Base-by-base conservation (phyloP, 2,113 vertebrate species). In the Pantherophis guttatus region DNA sequence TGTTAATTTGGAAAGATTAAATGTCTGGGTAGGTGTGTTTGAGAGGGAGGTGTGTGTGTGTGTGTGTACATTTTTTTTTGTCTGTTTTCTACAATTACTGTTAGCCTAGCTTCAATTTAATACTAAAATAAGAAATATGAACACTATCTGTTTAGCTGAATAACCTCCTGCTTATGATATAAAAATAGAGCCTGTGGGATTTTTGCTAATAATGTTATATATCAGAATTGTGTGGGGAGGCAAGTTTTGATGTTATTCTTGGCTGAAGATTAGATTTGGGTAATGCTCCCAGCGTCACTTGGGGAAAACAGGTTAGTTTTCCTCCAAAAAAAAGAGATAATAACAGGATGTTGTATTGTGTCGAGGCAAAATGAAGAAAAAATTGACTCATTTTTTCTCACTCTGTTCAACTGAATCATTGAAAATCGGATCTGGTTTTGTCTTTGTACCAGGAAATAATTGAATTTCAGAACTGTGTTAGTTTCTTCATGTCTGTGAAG, bases 331-430 rank as follows among this genome's bases (percentile, higher is more conserved):
- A 8, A 8, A 19, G 3, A 33, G n/a, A 39, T n/a, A 39, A 90
- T 50, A 88, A 93, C 52, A 0, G 88, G 92, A 58, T 48, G 52
- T 91, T 86, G 15, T 0, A 0, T 90, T 86, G 93, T 93, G 13
- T 93, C 95, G 87, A 59, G 26, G n/a, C 90, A 94, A 88, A 91
- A 87, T 86, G 95, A 92, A 86, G 48, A 93, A 39, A n/a, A 93
- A 90, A 8, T 54, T 65, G 89, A 53, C 33, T 55, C 39, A 57
- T 26, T 26, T 0, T 94, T 57, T 88, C 4, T 15, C 94, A 44
- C 12, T 90, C 81, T 15, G 88, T 90, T 58, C 85, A 55, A 91
- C 92, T 62, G 57, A 65, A 89, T 91, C 59, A 65, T 8, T 93
- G 91, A 50, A 88, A 65, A 65, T 23, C 57, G 92, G 55, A 29